These are phyloP conservation scores for Drymodes brunneopygia DNA, from an alignment of 2,113 vertebrate species.

Conservation along the genomic window DNA sequence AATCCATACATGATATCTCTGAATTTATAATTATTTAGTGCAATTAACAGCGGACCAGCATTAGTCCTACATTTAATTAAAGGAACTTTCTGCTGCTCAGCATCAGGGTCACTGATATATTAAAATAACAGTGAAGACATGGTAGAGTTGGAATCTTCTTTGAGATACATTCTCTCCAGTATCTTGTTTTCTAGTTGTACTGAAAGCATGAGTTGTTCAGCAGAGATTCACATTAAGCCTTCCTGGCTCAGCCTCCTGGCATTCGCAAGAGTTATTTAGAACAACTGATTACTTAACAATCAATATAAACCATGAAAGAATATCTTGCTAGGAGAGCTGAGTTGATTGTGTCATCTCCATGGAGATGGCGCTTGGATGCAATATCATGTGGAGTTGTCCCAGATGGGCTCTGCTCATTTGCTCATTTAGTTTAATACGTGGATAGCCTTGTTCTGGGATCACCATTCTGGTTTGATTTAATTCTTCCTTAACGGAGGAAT, in stretches of 20 bases:
- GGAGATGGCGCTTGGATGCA: background rate
- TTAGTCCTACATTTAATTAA: background rate
- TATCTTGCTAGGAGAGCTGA: background rate
- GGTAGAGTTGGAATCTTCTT: background rate
- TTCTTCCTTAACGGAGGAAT: background rate
- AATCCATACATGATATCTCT: background rate
- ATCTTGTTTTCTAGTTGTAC: background rate
- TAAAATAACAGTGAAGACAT: background rate
- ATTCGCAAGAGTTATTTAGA: background rate
- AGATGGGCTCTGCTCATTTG: background rate
- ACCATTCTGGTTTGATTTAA: background rate
- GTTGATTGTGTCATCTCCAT: background rate
- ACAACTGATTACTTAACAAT: background rate
- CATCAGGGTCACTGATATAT: background rate
- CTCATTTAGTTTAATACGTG: background rate
- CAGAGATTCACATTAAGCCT: background rate
- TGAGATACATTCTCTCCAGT: background rate
- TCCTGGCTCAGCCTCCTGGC: background rate
- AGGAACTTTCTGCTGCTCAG: background rate
- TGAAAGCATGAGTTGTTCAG: background rate
- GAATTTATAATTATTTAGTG: background rate
- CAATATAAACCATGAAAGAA: background rate
- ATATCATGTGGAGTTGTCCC: background rate
- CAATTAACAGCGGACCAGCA: background rate
- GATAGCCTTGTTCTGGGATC: background rate